These are phyloP conservation scores for Symphodus melops DNA, from an alignment of 2,113 vertebrate species.

Conservation along the genomic window DNA sequence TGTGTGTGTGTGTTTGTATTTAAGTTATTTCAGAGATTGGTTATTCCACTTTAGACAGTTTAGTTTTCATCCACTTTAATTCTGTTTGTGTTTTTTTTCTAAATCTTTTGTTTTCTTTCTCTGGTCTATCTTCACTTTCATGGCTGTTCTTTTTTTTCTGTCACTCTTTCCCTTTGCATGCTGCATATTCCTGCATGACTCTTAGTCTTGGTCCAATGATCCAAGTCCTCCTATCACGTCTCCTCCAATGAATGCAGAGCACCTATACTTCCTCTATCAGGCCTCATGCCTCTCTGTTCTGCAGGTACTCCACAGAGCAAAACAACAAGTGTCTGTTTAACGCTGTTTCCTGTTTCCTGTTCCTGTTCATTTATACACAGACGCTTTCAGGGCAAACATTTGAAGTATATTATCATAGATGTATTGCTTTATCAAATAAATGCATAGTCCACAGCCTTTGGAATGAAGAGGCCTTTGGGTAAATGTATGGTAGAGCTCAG, in stretches of 20 bases:
- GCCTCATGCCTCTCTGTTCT: conserved; percentile 75
- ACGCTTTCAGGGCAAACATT: not conserved
- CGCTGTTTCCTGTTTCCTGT: conserved; percentile 5
- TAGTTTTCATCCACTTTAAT: conserved; percentile 11
- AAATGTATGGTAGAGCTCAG: not conserved
- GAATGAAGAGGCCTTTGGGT: not conserved
- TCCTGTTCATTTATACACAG: not conserved
- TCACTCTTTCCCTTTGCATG: conserved; percentile 60
- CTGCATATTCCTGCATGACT: conserved; percentile 75
- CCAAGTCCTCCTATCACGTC: conserved; percentile 81
- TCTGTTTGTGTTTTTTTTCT: not conserved
- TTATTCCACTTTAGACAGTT: not conserved
- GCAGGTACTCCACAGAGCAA: conserved; percentile 68
- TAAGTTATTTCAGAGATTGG: not conserved
- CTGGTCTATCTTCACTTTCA: conserved; percentile 18
- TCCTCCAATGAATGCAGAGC: conserved; percentile 84
- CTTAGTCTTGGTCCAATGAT: conserved; percentile 80
- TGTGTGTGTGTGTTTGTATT: no score
- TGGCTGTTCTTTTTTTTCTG: conserved; percentile 11
- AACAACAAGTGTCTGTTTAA: conserved; percentile 40
- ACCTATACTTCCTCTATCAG: conserved; percentile 86
- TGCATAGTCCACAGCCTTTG: not conserved
- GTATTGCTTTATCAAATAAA: not conserved
- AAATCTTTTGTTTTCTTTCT: conserved; percentile 18
- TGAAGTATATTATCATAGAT: not conserved